phyloP scores from a whole-genome alignment of 2,888 invertebrate species.

The Tuta absoluta region DNA sequence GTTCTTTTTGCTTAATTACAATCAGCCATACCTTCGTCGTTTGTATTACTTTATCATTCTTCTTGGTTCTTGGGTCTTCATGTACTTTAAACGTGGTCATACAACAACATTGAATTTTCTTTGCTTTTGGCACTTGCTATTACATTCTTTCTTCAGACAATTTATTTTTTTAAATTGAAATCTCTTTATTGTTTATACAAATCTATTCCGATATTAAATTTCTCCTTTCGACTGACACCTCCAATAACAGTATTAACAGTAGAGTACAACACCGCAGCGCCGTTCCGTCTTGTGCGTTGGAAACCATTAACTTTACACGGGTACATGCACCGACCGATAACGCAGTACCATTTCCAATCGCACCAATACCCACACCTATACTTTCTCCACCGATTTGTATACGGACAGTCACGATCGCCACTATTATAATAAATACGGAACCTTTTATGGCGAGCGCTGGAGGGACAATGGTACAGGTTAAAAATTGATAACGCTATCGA shows the following conservation, averaged over 20 bases:
- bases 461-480: constrained; percentile 23
- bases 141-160: background rate
- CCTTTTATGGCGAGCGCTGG: constrained; percentile 26
- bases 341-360: constrained; percentile 22
- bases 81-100: no score
- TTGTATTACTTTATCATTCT: no score
- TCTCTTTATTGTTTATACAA: constrained; percentile 10
- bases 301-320: constrained; percentile 34
- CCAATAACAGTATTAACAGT: constrained; percentile 2
- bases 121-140: no score
- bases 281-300: constrained; percentile 32
- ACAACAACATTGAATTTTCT: no score
- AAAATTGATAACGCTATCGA: constrained; percentile 22
- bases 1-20: background rate
- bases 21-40: no score
- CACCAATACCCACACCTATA: constrained; percentile 36
- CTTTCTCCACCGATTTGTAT: constrained; percentile 45
- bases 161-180: background rate
- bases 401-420: constrained; percentile 27
- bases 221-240: constrained; percentile 11
- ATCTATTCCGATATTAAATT: constrained; percentile 8
- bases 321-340: constrained; percentile 25
- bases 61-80: no score
- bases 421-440: constrained; percentile 29
- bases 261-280: background rate